Percentiles rank a stretch among this genome's conserved stretches.
phyloP scores from a whole-genome alignment of 2,888 invertebrate species.

The Ischnura elegans region DNA sequence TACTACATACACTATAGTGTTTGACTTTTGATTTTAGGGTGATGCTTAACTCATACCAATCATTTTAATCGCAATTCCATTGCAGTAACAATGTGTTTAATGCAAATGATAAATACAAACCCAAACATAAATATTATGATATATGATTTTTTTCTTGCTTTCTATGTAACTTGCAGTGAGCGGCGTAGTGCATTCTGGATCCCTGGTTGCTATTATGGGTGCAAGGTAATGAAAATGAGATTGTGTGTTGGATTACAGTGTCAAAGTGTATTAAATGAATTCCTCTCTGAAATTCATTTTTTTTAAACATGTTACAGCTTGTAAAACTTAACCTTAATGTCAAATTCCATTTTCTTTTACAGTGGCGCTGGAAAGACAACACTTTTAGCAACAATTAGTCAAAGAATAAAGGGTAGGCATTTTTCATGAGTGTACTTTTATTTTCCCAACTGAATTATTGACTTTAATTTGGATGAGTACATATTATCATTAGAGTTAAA shows the following conservation, averaged over 20 bases:
- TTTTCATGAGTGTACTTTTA: not conserved
- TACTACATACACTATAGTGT: too few relatives aligned
- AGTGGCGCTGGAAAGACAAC: conserved; percentile 91
- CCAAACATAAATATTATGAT: too few relatives aligned
- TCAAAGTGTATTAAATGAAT: not conserved
- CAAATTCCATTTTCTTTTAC: conserved; percentile 73
- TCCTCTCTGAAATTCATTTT: conserved; percentile 2
- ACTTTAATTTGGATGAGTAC: too few relatives aligned
- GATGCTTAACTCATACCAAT: not conserved
- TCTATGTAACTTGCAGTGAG: conserved; percentile 80
- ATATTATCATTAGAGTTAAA: too few relatives aligned
- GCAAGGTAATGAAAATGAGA: conserved; percentile 80
- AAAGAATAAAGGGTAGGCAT: conserved; percentile 82
- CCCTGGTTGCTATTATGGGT: conserved; percentile 87
- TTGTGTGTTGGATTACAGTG: not conserved
- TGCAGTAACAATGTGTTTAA: too few relatives aligned
- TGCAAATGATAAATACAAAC: too few relatives aligned
- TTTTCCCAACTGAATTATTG: not conserved
- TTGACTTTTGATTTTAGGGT: too few relatives aligned
- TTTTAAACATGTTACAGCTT: conserved; percentile 51
- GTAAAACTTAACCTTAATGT: not conserved
- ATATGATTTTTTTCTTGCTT: conserved; percentile 71
- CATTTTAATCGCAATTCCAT: not conserved
- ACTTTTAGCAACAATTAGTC: conserved; percentile 86
- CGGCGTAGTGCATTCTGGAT: conserved; percentile 84